Conservation (phyloP, 1,140 invertebrate genomes). For the Plutomurus gul region DNA sequence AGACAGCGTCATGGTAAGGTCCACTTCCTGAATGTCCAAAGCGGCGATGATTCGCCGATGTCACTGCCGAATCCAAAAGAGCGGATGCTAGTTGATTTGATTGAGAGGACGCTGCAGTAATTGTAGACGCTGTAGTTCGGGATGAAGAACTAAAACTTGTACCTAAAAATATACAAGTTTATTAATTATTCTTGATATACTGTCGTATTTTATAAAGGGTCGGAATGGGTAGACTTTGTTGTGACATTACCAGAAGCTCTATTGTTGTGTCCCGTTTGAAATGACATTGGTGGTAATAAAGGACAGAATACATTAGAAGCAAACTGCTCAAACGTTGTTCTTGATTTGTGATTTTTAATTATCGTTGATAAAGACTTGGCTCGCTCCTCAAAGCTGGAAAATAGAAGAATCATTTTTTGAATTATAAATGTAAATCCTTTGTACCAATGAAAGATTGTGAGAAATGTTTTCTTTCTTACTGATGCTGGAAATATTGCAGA, state of each 20-base stretch:
- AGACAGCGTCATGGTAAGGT: slow-evolving; percentile 16
- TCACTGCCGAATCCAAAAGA: slow-evolving; percentile 33
- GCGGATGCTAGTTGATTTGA: slow-evolving; percentile 40
- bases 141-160: slow-evolving; percentile 46
- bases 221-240: background rate
- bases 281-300: slow-evolving; percentile 64
- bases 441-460: background rate
- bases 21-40: background rate
- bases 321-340: slow-evolving; percentile 90
- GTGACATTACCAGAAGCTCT: slow-evolving; percentile 57
- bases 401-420: slow-evolving; percentile 47
- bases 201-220: too few species aligned
- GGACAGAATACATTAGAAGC: slow-evolving; percentile 82
- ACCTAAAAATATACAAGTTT: background rate
- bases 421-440: background rate
- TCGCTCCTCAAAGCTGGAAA: slow-evolving; percentile 84
- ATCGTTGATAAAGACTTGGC: slow-evolving; percentile 83
- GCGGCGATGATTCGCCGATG: background rate
- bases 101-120: background rate
- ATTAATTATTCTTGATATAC: too few species aligned
- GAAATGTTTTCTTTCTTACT: slow-evolving; percentile 67
- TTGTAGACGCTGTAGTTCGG: slow-evolving; percentile 12
- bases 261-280: slow-evolving; percentile 56
- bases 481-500: slow-evolving; percentile 87
- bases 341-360: slow-evolving; percentile 84